Evolutionary conservation across 2,797 vertebrate species (phyloP), one percentile per base, ranked within the genome.

Genomic region (Danio albolineatus): DNA sequence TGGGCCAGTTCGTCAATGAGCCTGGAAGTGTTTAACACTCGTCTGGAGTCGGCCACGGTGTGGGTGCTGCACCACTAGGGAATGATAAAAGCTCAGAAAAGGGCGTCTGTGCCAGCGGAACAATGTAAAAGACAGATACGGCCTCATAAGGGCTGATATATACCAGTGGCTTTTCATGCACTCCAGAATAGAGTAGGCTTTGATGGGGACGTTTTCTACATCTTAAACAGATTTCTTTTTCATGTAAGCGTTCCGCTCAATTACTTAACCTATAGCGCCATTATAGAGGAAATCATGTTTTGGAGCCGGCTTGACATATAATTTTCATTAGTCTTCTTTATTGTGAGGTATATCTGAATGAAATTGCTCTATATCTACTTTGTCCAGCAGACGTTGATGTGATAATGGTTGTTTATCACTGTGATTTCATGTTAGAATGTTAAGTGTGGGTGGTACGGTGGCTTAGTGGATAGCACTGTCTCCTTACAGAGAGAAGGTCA

Each of bases 1-100:
- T 73, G 78, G 80, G 82, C 84, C 80, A 85, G 86, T 19, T 79
- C 80, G 38, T 84, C 82, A 87, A 87, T 84, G 80, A 85, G 84
- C 53, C 81, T 79, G 78, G 73, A 84, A 84, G 86, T 87, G 86
- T 87, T 85, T 84, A 87, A 79, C 66, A 61, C 79, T 71, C 43
- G 53, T 71, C 72, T 70, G 85, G 75, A 85, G 74, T 59, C 65
- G 2, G 10, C 28, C 70, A 73, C 38, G 21, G 59, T n/a, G 73
- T 64, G 82, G 80, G 82, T 73, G 80, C 77, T 65, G 74, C 41
- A 4, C 44, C 44, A 60, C 53, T 51, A 8, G 65, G 70, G 78
- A 76, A 80, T 46, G 49, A 78, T 82, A 73, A 69, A 73, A 82
- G 78, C 62, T 71, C 44, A 65, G 38, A 61, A 75, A 73, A 36